These are phyloP conservation scores for Caenorhabditis uteleia DNA, from an alignment of 2,888 invertebrate species.

Conservation along the genomic window DNA sequence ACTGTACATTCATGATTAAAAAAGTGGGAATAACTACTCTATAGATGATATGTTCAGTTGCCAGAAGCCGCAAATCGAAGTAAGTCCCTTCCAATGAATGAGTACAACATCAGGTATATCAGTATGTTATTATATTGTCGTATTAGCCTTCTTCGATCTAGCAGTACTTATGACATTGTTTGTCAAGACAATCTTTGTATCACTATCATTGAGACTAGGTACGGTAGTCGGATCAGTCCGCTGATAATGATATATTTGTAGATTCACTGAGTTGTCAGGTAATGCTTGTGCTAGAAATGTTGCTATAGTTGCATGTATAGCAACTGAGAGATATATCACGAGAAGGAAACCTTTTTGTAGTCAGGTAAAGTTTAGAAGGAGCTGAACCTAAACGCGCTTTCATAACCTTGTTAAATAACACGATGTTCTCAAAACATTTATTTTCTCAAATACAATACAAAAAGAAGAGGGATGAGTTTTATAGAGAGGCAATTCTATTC, in stretches of 20 bases:
- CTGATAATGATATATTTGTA: too few species aligned
- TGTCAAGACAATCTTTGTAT: constrained; percentile 57
- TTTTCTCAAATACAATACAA: too few species aligned
- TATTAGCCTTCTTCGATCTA: constrained; percentile 65
- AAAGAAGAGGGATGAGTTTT: too few species aligned
- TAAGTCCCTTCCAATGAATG: constrained; percentile 27
- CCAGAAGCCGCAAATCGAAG: constrained; percentile 58
- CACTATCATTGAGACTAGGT: constrained; percentile 63
- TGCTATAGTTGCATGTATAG: constrained; percentile 66
- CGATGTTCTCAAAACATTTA: too few species aligned
- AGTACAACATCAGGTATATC: constrained; percentile 50
- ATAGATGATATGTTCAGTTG: constrained; percentile 66
- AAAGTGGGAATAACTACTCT: too few species aligned
- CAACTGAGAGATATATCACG: constrained; percentile 65
- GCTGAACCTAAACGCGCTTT: background rate
- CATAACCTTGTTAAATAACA: too few species aligned
- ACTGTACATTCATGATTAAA: too few species aligned
- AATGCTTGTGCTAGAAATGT: constrained; percentile 61
- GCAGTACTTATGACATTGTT: constrained; percentile 60
- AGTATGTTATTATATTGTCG: constrained; percentile 64
- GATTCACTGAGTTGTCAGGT: constrained; percentile 57
- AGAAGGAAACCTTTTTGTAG: constrained; percentile 67
- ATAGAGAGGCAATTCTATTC: too few species aligned
- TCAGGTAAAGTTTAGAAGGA: constrained; percentile 32
- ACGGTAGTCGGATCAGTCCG: too few species aligned